Conservation (phyloP, 2,797 vertebrate species). For the Sparidentex hasta region DNA sequence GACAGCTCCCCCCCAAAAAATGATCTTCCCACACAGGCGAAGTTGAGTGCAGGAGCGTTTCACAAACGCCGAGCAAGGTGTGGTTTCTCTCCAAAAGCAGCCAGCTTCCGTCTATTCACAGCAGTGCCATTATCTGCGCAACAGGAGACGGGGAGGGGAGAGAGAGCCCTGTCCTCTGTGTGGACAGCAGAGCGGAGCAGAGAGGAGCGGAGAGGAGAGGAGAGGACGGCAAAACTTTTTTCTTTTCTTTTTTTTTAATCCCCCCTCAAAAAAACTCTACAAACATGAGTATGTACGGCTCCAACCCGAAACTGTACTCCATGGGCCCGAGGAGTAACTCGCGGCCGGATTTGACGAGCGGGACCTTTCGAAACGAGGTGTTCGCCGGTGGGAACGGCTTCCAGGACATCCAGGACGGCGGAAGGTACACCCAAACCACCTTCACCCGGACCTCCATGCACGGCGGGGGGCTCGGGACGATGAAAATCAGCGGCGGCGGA, state of each 20-base stretch:
- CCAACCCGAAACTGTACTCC: conserved; percentile 50
- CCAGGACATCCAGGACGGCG: conserved; percentile 65
- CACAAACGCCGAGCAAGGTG: conserved; percentile 77
- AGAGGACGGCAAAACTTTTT: neutral
- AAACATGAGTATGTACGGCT: conserved; percentile 79
- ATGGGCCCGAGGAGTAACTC: conserved; percentile 76
- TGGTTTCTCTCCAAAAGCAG: conserved; percentile 78
- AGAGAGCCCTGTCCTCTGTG: conserved; percentile 37
- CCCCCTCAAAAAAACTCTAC: neutral
- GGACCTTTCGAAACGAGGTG: conserved; percentile 56
- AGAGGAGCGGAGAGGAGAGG: neutral
- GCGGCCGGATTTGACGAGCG: conserved; percentile 71
- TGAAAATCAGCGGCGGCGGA: conserved; percentile 10
- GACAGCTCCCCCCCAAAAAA: neutral
- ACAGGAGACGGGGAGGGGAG: conserved; percentile 61
- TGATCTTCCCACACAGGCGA: conserved; percentile 34
- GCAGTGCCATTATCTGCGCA: conserved; percentile 73
- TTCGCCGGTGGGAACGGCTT: conserved; percentile 74
- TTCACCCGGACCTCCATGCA: conserved; percentile 70
- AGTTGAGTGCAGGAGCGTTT: conserved; percentile 47
- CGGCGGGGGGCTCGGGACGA: conserved; percentile 57
- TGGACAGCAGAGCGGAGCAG: conserved; percentile 28
- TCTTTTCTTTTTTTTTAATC: neutral
- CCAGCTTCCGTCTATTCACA: conserved; percentile 76
- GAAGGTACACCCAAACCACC: conserved; percentile 40